Base-by-base conservation (phyloP, 2,797 vertebrate genomes). In the Pangasius macronema region DNA sequence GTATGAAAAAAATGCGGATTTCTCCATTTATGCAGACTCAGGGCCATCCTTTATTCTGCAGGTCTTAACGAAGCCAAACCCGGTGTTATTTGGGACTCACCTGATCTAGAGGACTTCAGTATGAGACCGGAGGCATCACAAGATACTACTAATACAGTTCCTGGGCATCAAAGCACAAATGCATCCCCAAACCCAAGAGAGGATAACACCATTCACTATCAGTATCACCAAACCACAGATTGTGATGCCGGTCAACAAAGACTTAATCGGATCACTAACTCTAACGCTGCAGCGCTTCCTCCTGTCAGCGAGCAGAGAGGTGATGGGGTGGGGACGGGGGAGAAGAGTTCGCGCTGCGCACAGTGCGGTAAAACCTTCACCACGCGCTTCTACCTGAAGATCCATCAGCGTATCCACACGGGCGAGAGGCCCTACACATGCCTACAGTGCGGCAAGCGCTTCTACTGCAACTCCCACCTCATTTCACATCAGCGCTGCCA, bases 281-380 rank as follows among this genome's bases (percentile, higher is more conserved):
- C 46, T 9, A 83, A 90, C 2, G 7, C 53, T 2, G 0, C 9
- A 14, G 53, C 46, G 9, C 46, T 80, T 85, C 83, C 57, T 30
- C 46, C 65, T 0, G 75, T 27, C 5, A 22, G 67, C 2, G 90
- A 90, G 70, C 88, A 84, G 10, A 85, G 90, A 61, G 76, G 51
- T 0, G 75, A 86, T 0, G 76, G 84, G 0, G 42, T 42, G 4
- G 88, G 83, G 9, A 59, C 51, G 4, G 88, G 85, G 11, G 90
- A 90, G 67, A 90, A 89, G 57, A 91, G 89, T 65, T 91, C 91
- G 0, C 77, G 88, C 30, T 92, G 91, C 22, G 51, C 75, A 46
- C 91, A 92, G 76, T 92, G 91, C 2, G 91, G 91, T n/a, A 92
- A 92, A 75, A 91, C 89, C 1, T 92, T 92, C 87, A 92, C 91